These are phyloP conservation scores for Melangyna quadrimaculata DNA, from an alignment of 2,888 invertebrate genomes.

Conservation along the genomic window DNA sequence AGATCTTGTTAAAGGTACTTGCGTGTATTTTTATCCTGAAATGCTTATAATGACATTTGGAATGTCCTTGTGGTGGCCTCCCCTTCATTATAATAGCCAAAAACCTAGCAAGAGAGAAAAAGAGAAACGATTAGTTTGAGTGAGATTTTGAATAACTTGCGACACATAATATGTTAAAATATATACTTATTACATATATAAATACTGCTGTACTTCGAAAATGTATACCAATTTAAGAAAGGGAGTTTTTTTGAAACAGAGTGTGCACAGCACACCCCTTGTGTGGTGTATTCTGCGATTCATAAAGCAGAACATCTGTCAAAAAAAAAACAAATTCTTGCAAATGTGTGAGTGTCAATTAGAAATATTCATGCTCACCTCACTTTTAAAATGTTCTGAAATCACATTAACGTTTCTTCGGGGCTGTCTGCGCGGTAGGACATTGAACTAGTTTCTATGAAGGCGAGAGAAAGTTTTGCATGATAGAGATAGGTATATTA, in stretches of 20 bases:
- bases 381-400: constrained; percentile 14
- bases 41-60: constrained; percentile 57
- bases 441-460: constrained; percentile 60
- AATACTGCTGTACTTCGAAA: constrained; percentile 26
- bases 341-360: constrained; percentile 31
- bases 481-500: background rate
- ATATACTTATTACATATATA: background rate
- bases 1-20: constrained; percentile 35
- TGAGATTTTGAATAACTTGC: constrained; percentile 17
- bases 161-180: background rate
- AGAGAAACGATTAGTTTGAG: constrained; percentile 12
- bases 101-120: background rate
- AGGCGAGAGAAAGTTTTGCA: constrained; percentile 12
- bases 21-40: constrained; percentile 59
- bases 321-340: constrained; percentile 28
- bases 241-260: background rate
- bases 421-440: constrained; percentile 15
- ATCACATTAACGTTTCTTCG: background rate
- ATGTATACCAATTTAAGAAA: background rate
- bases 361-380: constrained; percentile 31
- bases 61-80: constrained; percentile 72
- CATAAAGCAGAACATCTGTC: constrained; percentile 53
- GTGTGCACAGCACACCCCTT: constrained; percentile 39
- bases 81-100: constrained; percentile 36
- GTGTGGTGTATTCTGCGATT: constrained; percentile 33